Percentiles rank a stretch among this genome's conserved stretches.
These are phyloP conservation scores for Microtus oregoni DNA, from an alignment of 2,113 vertebrate genomes.

Conservation along the genomic window DNA sequence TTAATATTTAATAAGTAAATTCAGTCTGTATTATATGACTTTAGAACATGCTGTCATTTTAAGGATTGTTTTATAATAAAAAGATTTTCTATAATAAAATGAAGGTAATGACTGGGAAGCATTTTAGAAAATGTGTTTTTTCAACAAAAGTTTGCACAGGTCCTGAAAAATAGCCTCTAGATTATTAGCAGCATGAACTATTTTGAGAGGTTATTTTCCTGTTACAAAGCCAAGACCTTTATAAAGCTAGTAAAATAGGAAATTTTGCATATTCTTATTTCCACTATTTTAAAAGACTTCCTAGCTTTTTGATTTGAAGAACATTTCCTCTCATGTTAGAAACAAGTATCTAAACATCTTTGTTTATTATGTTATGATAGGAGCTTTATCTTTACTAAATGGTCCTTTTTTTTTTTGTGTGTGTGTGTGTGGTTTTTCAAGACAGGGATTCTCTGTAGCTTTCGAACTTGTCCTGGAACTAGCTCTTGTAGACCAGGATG, in stretches of 20 bases:
- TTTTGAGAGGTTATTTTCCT: neutral
- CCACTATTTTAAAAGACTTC: neutral
- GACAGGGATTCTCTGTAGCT: no score
- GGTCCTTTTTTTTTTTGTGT: neutral
- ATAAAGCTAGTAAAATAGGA: conserved; percentile 23
- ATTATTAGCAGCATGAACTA: neutral
- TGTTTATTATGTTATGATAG: conserved; percentile 24
- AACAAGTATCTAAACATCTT: conserved; percentile 30
- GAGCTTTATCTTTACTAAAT: neutral
- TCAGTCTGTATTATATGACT: neutral
- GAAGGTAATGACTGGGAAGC: conserved; percentile 1
- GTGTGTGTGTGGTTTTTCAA: no score
- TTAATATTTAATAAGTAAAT: conserved; percentile 41
- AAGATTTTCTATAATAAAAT: neutral
- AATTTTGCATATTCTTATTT: conserved; percentile 6
- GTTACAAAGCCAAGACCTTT: neutral
- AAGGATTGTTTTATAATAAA: conserved; percentile 6
- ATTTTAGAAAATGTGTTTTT: conserved; percentile 48
- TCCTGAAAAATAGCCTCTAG: conserved; percentile 38
- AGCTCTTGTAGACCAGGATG: no score
- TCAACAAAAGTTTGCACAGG: conserved; percentile 1
- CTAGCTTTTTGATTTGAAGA: conserved; percentile 4
- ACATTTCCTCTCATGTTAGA: neutral
- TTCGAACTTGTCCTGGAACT: no score
- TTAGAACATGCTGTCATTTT: neutral